Evolutionary conservation across 30 jellyfish, hydroid and myxozoan genomes (phyloP), one percentile per base, ranked within the genome.

Genomic region (Aurelia sp.): DNA sequence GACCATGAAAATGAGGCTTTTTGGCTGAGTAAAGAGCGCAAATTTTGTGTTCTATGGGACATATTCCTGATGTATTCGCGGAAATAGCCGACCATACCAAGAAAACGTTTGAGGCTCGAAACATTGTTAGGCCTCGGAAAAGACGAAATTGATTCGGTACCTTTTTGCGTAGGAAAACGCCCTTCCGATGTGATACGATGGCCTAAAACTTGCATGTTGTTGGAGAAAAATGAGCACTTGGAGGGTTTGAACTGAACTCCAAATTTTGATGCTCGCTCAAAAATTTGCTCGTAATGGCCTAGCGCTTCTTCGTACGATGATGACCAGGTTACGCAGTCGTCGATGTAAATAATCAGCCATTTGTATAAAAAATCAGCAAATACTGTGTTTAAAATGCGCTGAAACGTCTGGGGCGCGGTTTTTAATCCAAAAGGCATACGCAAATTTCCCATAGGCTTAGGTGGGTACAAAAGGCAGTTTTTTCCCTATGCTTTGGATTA

Each of bases 241-340:
- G 90, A 62, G 17, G 90, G 90, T 72, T 61, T 64, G 19, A 67
- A 63, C 12, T 67, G 90, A 67, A 80, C 24, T 10, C 83, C 90
- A 80, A 62, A 64, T 31, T 80, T 63, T 8, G 90, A 21, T 4
- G 90, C 82, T 35, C 72, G 57, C 50, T 63, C 72, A 21, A 64
- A 67, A 65, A 80, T 35, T 9, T 62, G 8, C 38, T 63, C 71
- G 27, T 80, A 80, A 31, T 80, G 90, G 33, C n/a, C 21, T 24
- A 80, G 16, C 4, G 81, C 90, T 24, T 80, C 90, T 18, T 17
- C 18, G 62, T 33, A 24, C 19, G 81, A 80, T 30, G 72, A 18
- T 5, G 90, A 67, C 90, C 90, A 62, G 2, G 82, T 62, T 53
- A 80, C 72, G 64, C 90, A 51, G 68, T 81, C 91, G 18, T 81